phyloP scores from a whole-genome alignment of 2,113 vertebrate species.

The Artemisiospiza belli region DNA sequence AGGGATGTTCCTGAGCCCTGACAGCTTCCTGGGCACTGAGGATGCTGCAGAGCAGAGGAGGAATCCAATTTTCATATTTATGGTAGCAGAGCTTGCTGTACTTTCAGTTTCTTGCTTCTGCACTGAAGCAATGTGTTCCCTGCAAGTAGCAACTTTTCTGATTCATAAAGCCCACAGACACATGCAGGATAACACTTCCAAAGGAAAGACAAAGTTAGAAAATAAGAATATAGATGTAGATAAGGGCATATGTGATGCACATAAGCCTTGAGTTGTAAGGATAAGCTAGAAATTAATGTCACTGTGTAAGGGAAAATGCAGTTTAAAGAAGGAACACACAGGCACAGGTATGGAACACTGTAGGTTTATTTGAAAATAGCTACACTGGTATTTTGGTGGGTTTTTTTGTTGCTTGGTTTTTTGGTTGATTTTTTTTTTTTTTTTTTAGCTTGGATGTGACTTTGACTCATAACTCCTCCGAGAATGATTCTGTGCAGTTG shows the following conservation, averaged over 20 bases:
- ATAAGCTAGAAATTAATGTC: neutral
- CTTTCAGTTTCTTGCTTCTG: neutral
- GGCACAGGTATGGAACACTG: neutral
- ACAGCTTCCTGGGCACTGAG: neutral
- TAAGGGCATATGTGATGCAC: neutral
- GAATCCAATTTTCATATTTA: neutral
- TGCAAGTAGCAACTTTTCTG: neutral
- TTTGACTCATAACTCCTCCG: constrained; percentile 9
- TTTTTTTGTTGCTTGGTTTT: neutral
- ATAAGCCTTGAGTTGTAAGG: neutral
- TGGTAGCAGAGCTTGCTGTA: neutral
- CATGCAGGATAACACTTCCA: neutral
- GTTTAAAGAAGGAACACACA: neutral
- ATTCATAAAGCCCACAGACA: neutral
- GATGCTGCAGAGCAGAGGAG: neutral
- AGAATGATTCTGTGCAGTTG: neutral
- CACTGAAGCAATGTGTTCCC: neutral
- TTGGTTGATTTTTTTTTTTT: too few relatives aligned
- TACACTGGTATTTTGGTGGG: neutral
- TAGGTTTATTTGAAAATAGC: neutral
- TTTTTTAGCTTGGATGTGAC: neutral
- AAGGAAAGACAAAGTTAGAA: neutral
- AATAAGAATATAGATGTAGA: neutral
- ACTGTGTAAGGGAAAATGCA: neutral
- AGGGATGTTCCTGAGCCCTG: neutral